Percentiles rank a stretch among this genome's conserved stretches.
Conservation (phyloP, 2,888 invertebrate genomes). For the Cephus pulcher region DNA sequence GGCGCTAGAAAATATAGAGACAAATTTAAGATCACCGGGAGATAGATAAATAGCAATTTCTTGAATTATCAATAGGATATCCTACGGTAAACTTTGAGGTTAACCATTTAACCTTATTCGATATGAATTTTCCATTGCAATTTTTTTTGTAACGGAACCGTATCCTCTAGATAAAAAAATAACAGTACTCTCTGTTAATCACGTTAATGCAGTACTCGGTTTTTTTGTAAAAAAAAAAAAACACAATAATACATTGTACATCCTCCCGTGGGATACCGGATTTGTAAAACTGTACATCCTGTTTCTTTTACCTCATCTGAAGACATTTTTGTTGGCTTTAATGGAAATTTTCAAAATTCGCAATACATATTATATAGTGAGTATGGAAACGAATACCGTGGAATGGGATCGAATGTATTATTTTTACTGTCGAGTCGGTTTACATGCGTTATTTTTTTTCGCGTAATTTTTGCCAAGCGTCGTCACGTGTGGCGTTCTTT, state of each 20-base stretch:
- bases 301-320: neutral
- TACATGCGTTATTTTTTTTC: neutral
- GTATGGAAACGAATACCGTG: neutral
- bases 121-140: neutral
- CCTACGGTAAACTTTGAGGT: neutral
- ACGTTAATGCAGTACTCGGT: neutral
- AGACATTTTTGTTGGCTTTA: neutral
- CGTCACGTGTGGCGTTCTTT: neutral
- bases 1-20: neutral
- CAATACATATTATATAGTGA: neutral
- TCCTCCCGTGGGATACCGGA: neutral
- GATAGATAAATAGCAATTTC: neutral
- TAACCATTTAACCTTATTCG: neutral
- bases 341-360: neutral
- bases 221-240: conserved; percentile 11
- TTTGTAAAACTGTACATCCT: neutral
- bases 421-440: neutral
- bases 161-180: neutral
- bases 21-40: neutral
- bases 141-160: neutral
- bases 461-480: neutral
- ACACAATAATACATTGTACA: neutral
- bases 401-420: neutral
- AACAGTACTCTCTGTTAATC: neutral
- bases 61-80: neutral